Conservation (phyloP, 2,888 invertebrate species). For the Rutpela maculata region DNA sequence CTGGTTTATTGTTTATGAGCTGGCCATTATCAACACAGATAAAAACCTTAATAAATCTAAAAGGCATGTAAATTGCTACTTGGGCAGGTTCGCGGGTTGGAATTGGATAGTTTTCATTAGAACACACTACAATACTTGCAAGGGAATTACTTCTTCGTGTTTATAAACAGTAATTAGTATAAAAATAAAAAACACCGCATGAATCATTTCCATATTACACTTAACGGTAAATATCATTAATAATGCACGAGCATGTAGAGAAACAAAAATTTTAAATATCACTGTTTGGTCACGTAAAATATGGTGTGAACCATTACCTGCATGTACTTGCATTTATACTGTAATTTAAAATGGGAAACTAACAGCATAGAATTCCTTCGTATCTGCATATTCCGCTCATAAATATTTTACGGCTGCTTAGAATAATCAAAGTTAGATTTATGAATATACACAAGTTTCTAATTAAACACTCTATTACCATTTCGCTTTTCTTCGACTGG, state of each 20-base stretch:
- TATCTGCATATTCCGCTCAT: slow-evolving; percentile 26
- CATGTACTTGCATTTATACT: slow-evolving; percentile 14
- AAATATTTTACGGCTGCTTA: slow-evolving; percentile 22
- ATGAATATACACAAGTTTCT: slow-evolving; percentile 7
- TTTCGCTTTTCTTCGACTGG: slow-evolving; percentile 3
- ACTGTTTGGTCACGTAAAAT: slow-evolving; percentile 26
- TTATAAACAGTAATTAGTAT: neutral
- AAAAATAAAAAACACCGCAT: neutral
- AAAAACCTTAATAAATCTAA: too few species aligned
- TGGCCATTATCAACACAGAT: too few species aligned
- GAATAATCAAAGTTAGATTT: slow-evolving; percentile 17
- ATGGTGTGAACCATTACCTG: slow-evolving; percentile 25
- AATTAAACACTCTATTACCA: slow-evolving; percentile 7
- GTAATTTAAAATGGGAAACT: slow-evolving; percentile 35
- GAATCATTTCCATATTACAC: neutral
- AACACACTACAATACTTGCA: too few species aligned
- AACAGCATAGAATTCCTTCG: neutral
- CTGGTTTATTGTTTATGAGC: too few species aligned
- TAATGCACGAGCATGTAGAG: slow-evolving; percentile 1
- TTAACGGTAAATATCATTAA: neutral
- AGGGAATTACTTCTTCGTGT: neutral
- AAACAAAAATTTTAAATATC: slow-evolving; percentile 15
- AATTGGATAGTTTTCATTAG: too few species aligned
- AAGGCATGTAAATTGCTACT: too few species aligned
- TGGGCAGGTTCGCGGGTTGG: too few species aligned